Conservation (phyloP, 2,113 vertebrate species). For the Rhinoptilus africanus region DNA sequence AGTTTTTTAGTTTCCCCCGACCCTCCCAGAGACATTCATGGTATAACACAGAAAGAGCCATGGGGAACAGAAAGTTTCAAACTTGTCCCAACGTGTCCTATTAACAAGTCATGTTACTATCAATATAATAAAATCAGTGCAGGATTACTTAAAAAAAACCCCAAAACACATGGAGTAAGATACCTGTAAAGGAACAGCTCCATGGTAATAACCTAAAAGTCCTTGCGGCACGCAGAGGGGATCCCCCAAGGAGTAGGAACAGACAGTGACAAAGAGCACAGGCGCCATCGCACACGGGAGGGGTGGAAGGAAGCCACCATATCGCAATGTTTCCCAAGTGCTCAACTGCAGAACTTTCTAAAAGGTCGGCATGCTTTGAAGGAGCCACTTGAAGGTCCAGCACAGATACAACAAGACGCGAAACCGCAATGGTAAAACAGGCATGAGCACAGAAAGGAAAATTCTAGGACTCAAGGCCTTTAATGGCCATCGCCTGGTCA, state of each 20-base stretch:
- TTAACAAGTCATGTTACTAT: neutral
- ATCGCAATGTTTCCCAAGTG: neutral
- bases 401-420: neutral
- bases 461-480: neutral
- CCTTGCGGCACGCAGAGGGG: neutral
- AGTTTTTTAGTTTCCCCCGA: neutral
- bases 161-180: neutral
- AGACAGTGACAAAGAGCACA: neutral
- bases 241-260: neutral
- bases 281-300: neutral
- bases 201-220: neutral
- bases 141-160: neutral
- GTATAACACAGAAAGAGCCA: neutral
- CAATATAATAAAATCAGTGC: constrained; percentile 18
- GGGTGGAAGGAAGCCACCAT: neutral
- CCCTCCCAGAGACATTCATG: neutral
- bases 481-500: fast-evolving
- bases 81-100: neutral
- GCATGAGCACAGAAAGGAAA: neutral
- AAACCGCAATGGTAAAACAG: neutral
- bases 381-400: neutral
- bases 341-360: neutral
- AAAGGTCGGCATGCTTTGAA: neutral
- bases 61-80: neutral
- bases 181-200: neutral